Evolutionary conservation across 1,140 invertebrate species (phyloP), one percentile per base, ranked within the genome.

Genomic region (Dermatophagoides farinae): DNA sequence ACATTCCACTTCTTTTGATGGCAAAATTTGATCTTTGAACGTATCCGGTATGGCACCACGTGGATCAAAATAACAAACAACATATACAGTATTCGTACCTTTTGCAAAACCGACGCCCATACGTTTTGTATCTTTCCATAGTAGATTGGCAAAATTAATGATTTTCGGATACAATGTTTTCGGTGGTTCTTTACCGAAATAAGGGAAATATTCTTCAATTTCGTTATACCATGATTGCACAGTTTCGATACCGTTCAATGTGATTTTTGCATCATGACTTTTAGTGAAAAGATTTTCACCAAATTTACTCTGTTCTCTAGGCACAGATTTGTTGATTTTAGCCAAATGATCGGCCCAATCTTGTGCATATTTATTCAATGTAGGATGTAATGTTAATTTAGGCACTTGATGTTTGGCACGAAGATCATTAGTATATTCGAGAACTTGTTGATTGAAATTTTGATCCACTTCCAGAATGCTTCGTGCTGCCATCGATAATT

Each of bases 51-150:
- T 31, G 2, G 31, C 31, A 31, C 85, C 85, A n/a, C 83, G 79
- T 0, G 88, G 88, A 68, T 78, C 79, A 69, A 91, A 92, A 71
- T 89, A 86, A 22, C 82, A 83, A 0, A 88, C 85, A 1, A 88
- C 76, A 23, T 47, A 47, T 66, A 81, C 80, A 0, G 84, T 84
- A 71, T 71, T 79, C 63, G 72, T 65, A 1, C 67, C 64, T 20
- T 64, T 59, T 1, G 84, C 82, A 64, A 77, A 77, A 4, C 80
- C 85, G 9, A 88, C 78, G 0, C 85, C 86, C 62, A 88, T 71
- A 68, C 86, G 80, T 62, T 71, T 77, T 0, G 77, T 80, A 9
- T 71, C 75, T 67, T 80, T 83, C 86, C 86, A 88, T 2, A 87
- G 63, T 0, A 72, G 62, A 60, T 73, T 71, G 6, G 71, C 71